These are phyloP conservation scores for Rhamnusium bicolor DNA, from an alignment of 2,888 invertebrate genomes.

Conservation along the genomic window DNA sequence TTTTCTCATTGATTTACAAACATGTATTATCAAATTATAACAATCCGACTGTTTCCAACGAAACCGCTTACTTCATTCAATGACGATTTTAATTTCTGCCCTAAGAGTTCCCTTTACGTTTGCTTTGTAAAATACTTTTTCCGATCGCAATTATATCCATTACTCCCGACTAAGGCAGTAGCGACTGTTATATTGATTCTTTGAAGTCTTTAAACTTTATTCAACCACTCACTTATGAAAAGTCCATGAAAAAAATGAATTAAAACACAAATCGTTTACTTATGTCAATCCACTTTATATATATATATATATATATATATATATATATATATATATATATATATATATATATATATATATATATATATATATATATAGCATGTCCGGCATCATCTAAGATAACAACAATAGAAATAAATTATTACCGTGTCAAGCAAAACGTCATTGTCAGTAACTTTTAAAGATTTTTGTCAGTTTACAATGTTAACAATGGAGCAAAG, in stretches of 20 bases:
- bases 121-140: neutral
- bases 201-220: neutral
- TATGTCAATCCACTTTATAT: neutral
- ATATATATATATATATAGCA: too few species aligned
- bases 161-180: neutral
- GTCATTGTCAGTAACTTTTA: too few species aligned
- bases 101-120: neutral
- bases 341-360: too few species aligned
- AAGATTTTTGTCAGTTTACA: too few species aligned
- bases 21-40: too few species aligned
- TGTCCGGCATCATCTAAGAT: too few species aligned
- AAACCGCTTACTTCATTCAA: neutral
- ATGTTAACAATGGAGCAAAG: too few species aligned
- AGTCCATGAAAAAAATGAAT: neutral
- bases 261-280: neutral
- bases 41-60: neutral
- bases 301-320: too few species aligned
- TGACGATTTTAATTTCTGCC: neutral
- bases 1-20: too few species aligned
- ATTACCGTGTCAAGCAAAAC: too few species aligned
- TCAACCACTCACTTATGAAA: neutral
- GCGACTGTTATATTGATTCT: neutral
- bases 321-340: too few species aligned
- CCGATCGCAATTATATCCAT: neutral
- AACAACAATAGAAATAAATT: too few species aligned